phyloP scores from a whole-genome alignment of 2,797 vertebrate genomes.

The Synanceia verrucosa region DNA sequence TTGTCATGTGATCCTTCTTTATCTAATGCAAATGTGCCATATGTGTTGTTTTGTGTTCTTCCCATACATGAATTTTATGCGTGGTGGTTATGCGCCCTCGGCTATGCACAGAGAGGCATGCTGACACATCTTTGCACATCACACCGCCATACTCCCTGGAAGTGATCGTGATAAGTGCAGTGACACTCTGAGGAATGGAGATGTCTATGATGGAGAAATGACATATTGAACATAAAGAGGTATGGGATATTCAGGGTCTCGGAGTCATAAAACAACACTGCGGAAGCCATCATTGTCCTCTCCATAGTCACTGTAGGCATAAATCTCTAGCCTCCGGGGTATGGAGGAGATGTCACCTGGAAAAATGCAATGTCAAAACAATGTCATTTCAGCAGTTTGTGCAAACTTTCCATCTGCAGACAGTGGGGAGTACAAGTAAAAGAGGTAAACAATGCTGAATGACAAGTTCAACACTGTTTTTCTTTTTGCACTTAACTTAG shows the following conservation, averaged over 20 bases:
- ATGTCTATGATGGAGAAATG: conserved; percentile 35
- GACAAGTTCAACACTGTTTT: conserved; percentile 6
- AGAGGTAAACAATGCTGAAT: conserved; percentile 27
- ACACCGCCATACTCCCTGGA: conserved; percentile 3
- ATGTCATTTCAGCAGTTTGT: conserved; percentile 54
- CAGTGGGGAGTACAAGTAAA: conserved; percentile 9
- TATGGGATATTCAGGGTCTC: conserved; percentile 52
- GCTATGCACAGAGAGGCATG: conserved; percentile 1
- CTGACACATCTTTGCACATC: conserved; percentile 28
- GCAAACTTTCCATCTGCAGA: conserved; percentile 33
- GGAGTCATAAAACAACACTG: conserved; percentile 55
- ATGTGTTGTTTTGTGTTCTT: not conserved
- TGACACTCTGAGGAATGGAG: conserved; percentile 42
- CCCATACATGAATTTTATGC: not conserved
- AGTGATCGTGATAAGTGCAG: conserved; percentile 59
- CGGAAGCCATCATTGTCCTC: conserved; percentile 57
- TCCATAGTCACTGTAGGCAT: conserved; percentile 45
- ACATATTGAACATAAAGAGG: conserved; percentile 63
- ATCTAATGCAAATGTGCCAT: not conserved
- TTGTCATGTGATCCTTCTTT: conserved; percentile 12
- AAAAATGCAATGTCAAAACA: conserved; percentile 74
- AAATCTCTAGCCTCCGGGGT: conserved; percentile 64
- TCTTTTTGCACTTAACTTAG: not conserved
- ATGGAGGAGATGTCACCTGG: conserved; percentile 60
- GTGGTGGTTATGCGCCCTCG: not conserved